Evolutionary conservation across 2,113 vertebrate genomes (phyloP).

Genomic region (Psilopsiagon aymara): DNA sequence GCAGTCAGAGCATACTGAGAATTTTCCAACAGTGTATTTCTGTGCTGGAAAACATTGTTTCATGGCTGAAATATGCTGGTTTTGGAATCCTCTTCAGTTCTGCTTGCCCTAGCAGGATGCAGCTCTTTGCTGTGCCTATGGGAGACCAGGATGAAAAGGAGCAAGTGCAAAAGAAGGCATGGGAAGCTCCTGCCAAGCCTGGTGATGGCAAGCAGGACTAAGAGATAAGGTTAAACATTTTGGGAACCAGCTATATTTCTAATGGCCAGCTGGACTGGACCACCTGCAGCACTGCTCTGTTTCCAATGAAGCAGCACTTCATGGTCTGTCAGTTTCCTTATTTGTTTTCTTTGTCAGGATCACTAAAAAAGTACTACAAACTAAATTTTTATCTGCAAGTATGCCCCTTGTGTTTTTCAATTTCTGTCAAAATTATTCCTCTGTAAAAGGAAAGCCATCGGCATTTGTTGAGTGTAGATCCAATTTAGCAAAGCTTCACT

Average conservation of each 20-base stretch:
- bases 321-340: neutral
- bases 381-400: neutral
- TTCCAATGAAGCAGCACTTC: neutral
- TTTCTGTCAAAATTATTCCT: neutral
- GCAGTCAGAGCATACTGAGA: neutral
- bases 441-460: neutral
- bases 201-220: neutral
- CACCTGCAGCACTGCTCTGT: neutral
- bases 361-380: neutral
- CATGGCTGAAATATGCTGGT: neutral
- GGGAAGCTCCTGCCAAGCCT: neutral
- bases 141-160: neutral
- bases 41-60: neutral
- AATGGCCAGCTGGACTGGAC: neutral
- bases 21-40: neutral
- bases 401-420: neutral
- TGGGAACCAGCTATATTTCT: neutral
- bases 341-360: neutral
- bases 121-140: neutral
- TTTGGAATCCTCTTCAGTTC: neutral
- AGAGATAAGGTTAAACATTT: neutral
- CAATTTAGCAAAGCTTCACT: neutral
- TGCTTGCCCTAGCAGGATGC: neutral
- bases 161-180: neutral
- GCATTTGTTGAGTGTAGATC: neutral